These are phyloP conservation scores for Eupeodes luniger DNA, from an alignment of 2,888 invertebrate species.

Conservation along the genomic window DNA sequence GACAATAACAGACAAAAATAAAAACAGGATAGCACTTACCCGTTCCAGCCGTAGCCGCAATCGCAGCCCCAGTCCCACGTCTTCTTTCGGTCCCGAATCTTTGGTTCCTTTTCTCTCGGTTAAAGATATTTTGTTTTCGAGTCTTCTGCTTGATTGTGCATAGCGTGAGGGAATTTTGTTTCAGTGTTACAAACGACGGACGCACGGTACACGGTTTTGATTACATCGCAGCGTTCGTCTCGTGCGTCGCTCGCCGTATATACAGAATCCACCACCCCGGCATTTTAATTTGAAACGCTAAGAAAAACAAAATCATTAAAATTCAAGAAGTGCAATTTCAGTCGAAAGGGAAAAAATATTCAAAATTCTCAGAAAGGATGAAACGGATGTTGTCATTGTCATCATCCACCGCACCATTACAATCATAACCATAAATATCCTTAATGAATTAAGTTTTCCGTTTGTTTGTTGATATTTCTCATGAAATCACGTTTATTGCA, in stretches of 20 bases:
- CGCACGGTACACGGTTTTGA: slow-evolving; percentile 47
- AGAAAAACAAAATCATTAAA: slow-evolving; percentile 45
- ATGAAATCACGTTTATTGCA: slow-evolving; percentile 48
- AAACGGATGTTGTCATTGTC: slow-evolving; percentile 46
- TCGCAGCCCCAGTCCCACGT: no score
- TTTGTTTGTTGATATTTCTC: neutral
- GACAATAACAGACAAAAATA: slow-evolving; percentile 23
- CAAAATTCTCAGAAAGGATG: slow-evolving; percentile 56
- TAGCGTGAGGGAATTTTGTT: slow-evolving; percentile 62
- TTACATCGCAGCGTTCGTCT: slow-evolving; percentile 5
- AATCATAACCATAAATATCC: neutral
- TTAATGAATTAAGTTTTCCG: slow-evolving; percentile 21
- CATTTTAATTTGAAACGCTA: neutral
- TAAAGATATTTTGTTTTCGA: neutral
- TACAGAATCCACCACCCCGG: neutral
- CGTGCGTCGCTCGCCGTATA: neutral
- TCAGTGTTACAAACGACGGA: neutral
- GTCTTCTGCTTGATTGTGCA: slow-evolving; percentile 53
- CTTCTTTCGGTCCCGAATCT: slow-evolving; percentile 43
- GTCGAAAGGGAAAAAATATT: neutral
- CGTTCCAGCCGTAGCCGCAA: no score
- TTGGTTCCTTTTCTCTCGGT: slow-evolving; percentile 25
- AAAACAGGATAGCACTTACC: slow-evolving; percentile 3
- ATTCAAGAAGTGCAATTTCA: slow-evolving; percentile 50
- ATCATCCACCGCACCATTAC: neutral